Percentiles rank a stretch among this genome's conserved stretches.
Evolutionary conservation across 37 sponge, comb jelly and placozoan species (phyloP).

Genomic region (Axinella damicornis): DNA sequence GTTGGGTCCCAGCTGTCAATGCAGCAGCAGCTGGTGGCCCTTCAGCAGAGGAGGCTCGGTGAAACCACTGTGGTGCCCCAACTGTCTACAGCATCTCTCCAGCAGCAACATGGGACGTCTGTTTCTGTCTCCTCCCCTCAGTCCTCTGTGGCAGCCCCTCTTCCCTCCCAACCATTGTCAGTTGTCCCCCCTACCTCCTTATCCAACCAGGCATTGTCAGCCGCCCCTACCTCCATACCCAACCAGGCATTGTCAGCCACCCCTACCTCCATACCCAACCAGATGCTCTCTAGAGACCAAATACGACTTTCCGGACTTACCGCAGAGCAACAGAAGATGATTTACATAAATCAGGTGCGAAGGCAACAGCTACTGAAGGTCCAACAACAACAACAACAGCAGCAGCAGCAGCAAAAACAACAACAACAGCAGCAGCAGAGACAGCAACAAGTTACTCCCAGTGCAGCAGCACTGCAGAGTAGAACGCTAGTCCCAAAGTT

Average conservation of each 20-base stretch:
- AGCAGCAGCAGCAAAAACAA: slow-evolving; percentile 7
- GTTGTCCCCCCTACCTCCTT: not conserved
- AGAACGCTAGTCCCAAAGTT: not conserved
- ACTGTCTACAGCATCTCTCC: not conserved
- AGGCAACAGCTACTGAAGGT: slow-evolving; percentile 23
- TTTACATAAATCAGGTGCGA: slow-evolving; percentile 33
- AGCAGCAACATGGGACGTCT: not conserved
- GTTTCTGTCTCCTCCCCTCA: not conserved
- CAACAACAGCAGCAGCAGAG: not conserved
- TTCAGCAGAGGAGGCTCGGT: not conserved
- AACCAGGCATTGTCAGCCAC: not conserved
- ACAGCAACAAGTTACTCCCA: not conserved
- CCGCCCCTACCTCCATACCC: slow-evolving; percentile 2
- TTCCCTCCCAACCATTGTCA: slow-evolving; percentile 1
- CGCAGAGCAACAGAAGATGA: slow-evolving; percentile 42
- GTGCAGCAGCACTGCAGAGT: not conserved
- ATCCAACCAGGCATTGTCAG: not conserved
- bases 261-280: not conserved
- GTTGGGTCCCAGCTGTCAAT: not conserved
- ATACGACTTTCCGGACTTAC: slow-evolving; percentile 30
- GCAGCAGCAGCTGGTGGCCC: not conserved
- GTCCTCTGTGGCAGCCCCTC: slow-evolving; percentile 11
- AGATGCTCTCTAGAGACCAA: not conserved
- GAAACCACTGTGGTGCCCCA: not conserved
- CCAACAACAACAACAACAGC: slow-evolving; percentile 6